Evolutionary conservation across 2,797 vertebrate species (phyloP).

Genomic region (Eospalax fontanierii): DNA sequence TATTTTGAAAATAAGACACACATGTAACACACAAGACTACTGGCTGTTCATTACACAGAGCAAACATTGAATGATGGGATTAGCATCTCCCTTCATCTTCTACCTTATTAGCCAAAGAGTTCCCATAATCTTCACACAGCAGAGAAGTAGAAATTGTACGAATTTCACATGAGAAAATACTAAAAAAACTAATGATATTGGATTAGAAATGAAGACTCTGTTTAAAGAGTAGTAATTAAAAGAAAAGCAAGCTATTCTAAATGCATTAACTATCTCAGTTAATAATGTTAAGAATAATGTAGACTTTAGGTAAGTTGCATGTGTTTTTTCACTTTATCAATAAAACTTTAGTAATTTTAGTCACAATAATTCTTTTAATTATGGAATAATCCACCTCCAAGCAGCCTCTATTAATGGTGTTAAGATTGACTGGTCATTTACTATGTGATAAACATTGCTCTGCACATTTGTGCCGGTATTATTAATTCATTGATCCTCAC

Average conservation of each 20-base stretch:
- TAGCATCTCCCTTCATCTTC: neutral
- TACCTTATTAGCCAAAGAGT: neutral
- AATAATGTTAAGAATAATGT: neutral
- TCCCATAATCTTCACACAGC: constrained; percentile 30
- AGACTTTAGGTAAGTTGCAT: neutral
- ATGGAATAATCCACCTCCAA: neutral
- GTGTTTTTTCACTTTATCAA: neutral
- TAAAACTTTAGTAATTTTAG: constrained; percentile 39
- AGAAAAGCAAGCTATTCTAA: constrained; percentile 47
- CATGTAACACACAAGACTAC: neutral
- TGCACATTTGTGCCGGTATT: neutral
- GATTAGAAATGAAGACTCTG: constrained; percentile 13
- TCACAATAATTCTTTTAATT: neutral
- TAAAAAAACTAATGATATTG: constrained; percentile 1
- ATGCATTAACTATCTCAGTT: neutral
- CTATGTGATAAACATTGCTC: neutral
- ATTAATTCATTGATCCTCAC: constrained; percentile 33
- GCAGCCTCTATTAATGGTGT: neutral
- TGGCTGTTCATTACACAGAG: neutral
- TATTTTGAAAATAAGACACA: neutral
- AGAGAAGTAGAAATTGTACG: constrained; percentile 39
- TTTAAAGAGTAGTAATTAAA: constrained; percentile 57
- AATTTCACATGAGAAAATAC: neutral
- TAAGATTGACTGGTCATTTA: neutral
- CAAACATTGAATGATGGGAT: neutral